Evolutionary conservation across 2,888 invertebrate species (phyloP), one percentile per base, ranked within the genome.

Genomic region (Gnatocerus cornutus): DNA sequence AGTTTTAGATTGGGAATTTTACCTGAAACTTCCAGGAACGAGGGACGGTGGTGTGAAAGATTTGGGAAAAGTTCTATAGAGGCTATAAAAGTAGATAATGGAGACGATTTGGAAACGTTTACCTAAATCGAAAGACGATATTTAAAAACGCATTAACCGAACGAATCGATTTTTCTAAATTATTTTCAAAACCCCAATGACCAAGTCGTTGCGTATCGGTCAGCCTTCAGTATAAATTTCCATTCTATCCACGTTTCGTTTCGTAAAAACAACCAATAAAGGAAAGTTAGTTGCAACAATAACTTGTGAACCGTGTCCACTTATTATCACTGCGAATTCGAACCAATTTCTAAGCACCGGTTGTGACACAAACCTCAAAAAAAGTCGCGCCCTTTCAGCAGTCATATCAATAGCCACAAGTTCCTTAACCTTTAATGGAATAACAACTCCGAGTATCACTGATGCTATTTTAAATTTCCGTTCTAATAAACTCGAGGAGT

Each of bases 181-280:
- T 10, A 6, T 43, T 12, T 43, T 43, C 46, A 8, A 46, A 46
- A 46, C 4, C 8, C 16, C 46, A 16, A 14, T 10, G 43, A 43
- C 12, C 9, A 43, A 43, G 2, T 14, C 16, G 59, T 46, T 59
- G 59, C 59, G 59, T 29, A 56, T 56, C 27, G 41, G 58, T 13
- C 41, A 58, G 21, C 41, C 53, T 53, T 43, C 43, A 13, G 37
- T 58, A 13, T 9, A 50, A 50, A 62, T 62, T 62, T 52, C 62
- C 64, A 64, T 27, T 64, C 53, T 13, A 30, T 64, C 64, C 64
- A 64, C 53, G 64, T 64, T 74, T 74, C 72, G 64, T 64, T 74
- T 74, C 72, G 74, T 50, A 72, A 73, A 73, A 56, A 56, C 63
- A 48, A 55, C 56, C 67, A 62, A 64, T 68, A 74, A 74, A 72